phyloP scores from a whole-genome alignment of 2,113 vertebrate genomes.

The Nyctereutes procyonoides region DNA sequence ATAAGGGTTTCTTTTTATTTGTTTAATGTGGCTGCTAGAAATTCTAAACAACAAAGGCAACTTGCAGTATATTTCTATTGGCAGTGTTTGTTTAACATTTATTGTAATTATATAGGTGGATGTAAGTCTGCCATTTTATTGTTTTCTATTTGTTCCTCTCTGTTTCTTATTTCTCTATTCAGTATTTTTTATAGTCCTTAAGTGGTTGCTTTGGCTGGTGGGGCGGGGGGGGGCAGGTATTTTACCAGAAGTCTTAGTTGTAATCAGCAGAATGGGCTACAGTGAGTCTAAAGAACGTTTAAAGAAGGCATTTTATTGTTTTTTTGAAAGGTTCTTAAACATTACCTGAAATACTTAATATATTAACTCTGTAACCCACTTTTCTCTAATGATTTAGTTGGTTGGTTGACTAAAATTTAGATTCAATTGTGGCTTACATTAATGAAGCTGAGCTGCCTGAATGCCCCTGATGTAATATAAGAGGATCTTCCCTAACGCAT shows the following conservation, averaged over 20 bases:
- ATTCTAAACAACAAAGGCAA: background rate
- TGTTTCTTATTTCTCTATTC: background rate
- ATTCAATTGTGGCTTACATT: background rate
- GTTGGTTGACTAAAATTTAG: background rate
- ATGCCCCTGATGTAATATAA: background rate
- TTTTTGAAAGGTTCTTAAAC: slow-evolving; percentile 77
- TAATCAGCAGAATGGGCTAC: background rate
- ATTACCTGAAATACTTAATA: slow-evolving; percentile 80
- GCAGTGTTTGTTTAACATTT: background rate
- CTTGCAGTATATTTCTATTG: background rate
- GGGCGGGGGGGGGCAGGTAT: fast-evolving
- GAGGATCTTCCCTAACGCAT: background rate
- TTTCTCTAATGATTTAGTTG: background rate
- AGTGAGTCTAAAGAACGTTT: background rate
- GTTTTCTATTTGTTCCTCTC: background rate
- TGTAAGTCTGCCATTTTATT: background rate
- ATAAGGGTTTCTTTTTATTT: background rate
- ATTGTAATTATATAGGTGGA: background rate
- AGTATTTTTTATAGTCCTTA: background rate
- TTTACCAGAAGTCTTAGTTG: background rate
- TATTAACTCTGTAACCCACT: slow-evolving; percentile 14
- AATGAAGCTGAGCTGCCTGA: background rate
- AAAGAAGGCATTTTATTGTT: slow-evolving; percentile 77
- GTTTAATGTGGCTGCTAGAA: background rate
- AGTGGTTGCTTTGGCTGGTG: background rate